These are phyloP conservation scores for Fregetta grallaria DNA, from an alignment of 2,113 vertebrate species.

Conservation along the genomic window DNA sequence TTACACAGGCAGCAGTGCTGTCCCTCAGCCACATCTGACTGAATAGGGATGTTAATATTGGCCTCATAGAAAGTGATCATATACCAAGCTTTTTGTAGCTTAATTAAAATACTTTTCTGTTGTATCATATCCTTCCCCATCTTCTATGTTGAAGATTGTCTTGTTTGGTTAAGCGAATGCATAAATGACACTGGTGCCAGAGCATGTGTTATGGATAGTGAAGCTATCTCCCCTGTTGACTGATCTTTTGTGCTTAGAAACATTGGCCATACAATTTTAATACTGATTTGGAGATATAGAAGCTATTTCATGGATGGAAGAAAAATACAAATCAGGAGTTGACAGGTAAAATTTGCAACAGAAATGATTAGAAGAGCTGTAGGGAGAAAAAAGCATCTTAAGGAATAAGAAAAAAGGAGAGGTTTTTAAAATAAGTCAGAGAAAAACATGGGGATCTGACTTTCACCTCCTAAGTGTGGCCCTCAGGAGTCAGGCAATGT, in stretches of 20 bases:
- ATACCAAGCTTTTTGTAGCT: neutral
- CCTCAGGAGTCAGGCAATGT: neutral
- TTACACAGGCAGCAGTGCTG: neutral
- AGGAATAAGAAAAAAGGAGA: neutral
- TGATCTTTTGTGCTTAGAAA: slow-evolving; percentile 9
- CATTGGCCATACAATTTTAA: neutral
- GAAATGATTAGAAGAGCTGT: neutral
- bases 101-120: neutral
- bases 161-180: neutral
- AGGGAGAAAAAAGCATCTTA: neutral
- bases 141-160: neutral
- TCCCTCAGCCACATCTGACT: neutral
- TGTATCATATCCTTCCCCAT: neutral
- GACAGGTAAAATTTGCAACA: neutral
- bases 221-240: neutral
- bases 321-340: neutral
- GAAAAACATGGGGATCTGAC: neutral
- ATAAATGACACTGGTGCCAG: neutral
- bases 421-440: neutral
- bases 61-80: neutral
- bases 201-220: neutral
- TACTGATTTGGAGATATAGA: neutral
- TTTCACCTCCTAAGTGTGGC: neutral
- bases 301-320: neutral
- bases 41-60: neutral